phyloP scores from a whole-genome alignment of 2,888 invertebrate species.

The Platycnemis pennipes region DNA sequence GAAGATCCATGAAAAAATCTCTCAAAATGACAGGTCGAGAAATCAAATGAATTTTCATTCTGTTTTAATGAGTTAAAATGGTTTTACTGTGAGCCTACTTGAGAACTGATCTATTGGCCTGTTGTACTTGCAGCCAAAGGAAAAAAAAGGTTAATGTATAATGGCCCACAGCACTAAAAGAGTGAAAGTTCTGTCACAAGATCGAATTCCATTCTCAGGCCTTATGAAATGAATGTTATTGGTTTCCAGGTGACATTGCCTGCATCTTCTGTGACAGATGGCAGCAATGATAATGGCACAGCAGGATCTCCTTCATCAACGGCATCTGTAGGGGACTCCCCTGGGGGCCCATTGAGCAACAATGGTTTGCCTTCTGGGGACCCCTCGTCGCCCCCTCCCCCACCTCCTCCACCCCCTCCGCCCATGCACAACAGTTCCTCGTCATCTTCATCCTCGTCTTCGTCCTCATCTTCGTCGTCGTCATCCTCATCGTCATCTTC shows the following conservation, averaged over 20 bases:
- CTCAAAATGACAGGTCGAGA: too few species aligned
- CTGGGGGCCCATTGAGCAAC: slow-evolving; percentile 85
- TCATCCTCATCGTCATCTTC: slow-evolving; percentile 50
- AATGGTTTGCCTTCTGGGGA: slow-evolving; percentile 85
- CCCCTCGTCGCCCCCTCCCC: slow-evolving; percentile 89
- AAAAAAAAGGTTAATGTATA: too few species aligned
- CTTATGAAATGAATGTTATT: neutral
- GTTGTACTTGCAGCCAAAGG: too few species aligned
- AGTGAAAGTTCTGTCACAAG: too few species aligned
- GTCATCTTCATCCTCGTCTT: slow-evolving; percentile 30
- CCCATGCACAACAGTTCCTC: slow-evolving; percentile 87
- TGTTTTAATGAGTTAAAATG: too few species aligned
- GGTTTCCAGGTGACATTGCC: slow-evolving; percentile 82
- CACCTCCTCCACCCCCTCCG: slow-evolving; percentile 77
- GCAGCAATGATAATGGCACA: slow-evolving; percentile 89
- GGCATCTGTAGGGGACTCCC: slow-evolving; percentile 49
- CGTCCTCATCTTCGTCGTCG: slow-evolving; percentile 26
- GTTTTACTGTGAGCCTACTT: too few species aligned
- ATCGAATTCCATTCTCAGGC: too few species aligned
- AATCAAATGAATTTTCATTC: too few species aligned
- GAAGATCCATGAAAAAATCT: too few species aligned
- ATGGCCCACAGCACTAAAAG: too few species aligned
- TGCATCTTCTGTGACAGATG: slow-evolving; percentile 89
- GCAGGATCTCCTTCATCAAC: slow-evolving; percentile 60
- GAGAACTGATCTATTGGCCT: too few species aligned